These are phyloP conservation scores for Cotesia chilonis DNA, from an alignment of 1,140 invertebrate genomes.

Conservation along the genomic window DNA sequence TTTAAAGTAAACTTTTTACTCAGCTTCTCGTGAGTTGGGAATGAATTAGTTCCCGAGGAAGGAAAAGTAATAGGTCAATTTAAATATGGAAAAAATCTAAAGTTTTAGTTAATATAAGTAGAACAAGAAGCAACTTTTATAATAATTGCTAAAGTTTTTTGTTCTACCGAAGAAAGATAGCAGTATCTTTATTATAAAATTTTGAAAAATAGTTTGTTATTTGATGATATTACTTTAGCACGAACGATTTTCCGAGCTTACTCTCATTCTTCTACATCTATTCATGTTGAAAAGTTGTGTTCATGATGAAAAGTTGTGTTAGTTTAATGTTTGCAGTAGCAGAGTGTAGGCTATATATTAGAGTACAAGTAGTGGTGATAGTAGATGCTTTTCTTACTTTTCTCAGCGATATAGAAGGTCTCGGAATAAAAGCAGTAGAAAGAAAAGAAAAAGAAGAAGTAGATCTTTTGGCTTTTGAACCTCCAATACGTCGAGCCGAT, in stretches of 20 bases:
- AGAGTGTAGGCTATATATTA: no score
- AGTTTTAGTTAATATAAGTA: background rate
- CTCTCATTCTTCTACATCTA: slow-evolving; percentile 1
- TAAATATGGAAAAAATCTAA: background rate
- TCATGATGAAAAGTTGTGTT: no score
- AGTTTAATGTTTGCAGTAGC: no score
- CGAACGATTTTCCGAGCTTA: background rate
- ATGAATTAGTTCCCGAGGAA: no score
- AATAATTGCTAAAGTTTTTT: background rate
- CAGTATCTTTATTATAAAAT: background rate
- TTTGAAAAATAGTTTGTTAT: slow-evolving; percentile 8
- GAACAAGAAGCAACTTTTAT: background rate
- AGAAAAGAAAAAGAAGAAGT: no score
- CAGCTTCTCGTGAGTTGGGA: no score
- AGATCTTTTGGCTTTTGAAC: slow-evolving; percentile 24
- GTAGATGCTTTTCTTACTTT: slow-evolving; percentile 22
- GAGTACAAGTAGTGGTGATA: no score
- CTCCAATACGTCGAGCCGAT: slow-evolving; percentile 25
- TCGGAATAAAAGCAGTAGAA: background rate
- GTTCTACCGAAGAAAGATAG: background rate
- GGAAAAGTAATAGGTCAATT: no score
- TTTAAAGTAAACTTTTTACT: no score
- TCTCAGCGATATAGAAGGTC: slow-evolving; percentile 1
- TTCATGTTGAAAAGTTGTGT: slow-evolving; percentile 21
- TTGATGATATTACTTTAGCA: slow-evolving; percentile 9